Evolutionary conservation across 2,113 vertebrate genomes (phyloP), one percentile per base, ranked within the genome.

Genomic region (Cyprinodon variegatus): DNA sequence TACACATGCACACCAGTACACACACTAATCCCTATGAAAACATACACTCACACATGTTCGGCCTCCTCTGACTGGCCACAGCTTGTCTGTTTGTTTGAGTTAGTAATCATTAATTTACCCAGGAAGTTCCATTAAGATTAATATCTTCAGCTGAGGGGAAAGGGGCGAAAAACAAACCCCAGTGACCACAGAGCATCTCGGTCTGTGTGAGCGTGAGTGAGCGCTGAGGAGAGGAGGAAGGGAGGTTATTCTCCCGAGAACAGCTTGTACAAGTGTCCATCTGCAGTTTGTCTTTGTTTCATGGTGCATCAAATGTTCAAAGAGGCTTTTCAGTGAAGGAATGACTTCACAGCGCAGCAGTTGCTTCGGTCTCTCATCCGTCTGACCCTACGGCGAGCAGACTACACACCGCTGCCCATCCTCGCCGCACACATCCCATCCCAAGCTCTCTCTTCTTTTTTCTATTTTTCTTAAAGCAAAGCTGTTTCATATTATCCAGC

Each of bases 101-200:
- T 90, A 77, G 67, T 88, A 89, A 90, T 94, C 89, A 91, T 87
- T 93, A 88, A 93, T 94, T 94, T 91, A 91, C 77, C 79, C 85
- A 91, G 88, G 90, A 93, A 93, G 88, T 86, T 84, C 88, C 88
- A 93, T 93, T 92, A 91, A 92, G 93, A 95, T 94, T 85, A 70
- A 74, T 86, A 94, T 94, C 93, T 93, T 46, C 20, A n/a, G 76
- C 73, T 65, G 68, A 85, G 76, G 74, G 66, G 73, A 71, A 76
- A 79, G 76, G 74, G 78, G 75, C 86, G 78, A 77, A 88, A 92
- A 89, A 82, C 65, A 57, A 57, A 57, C 71, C 71, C 80, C 78
- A 72, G 65, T 86, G 88, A 78, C 79, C 81, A 83, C 75, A 78
- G 63, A 72, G 68, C 77, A 62, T 78, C 83, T 61, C 65, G 66